Conservation (phyloP, 2,888 invertebrate species). For the Parnassius mnemosyne region DNA sequence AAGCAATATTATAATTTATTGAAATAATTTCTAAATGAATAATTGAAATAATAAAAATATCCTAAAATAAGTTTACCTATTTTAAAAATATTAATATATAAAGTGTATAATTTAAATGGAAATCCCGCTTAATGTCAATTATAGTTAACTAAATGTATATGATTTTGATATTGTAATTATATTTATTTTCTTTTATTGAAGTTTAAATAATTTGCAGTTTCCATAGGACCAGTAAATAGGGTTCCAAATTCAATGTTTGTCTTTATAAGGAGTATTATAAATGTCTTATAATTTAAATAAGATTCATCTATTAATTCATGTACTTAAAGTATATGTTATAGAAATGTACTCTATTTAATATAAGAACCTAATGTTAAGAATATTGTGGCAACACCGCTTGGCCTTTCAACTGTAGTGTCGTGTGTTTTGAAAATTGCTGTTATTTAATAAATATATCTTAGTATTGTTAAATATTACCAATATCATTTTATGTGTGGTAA, state of each 20-base stretch:
- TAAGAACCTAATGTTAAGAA: slow-evolving; percentile 34
- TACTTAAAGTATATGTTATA: slow-evolving; percentile 25
- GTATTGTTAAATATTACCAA: slow-evolving; percentile 38
- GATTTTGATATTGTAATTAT: slow-evolving; percentile 55
- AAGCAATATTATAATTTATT: slow-evolving; percentile 28
- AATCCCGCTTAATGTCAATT: slow-evolving; percentile 77
- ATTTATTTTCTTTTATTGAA: slow-evolving; percentile 42
- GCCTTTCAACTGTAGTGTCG: slow-evolving; percentile 76
- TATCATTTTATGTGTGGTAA: slow-evolving; percentile 40
- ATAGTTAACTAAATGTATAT: slow-evolving; percentile 61
- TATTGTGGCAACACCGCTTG: slow-evolving; percentile 79
- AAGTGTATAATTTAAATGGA: slow-evolving; percentile 31
- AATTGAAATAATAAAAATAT: slow-evolving; percentile 3
- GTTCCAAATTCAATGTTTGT: slow-evolving; percentile 21
- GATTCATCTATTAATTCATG: slow-evolving; percentile 16
- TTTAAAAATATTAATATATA: slow-evolving; percentile 22
- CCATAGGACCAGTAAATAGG: slow-evolving; percentile 42
- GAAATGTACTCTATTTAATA: slow-evolving; percentile 12
- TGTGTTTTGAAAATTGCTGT: slow-evolving; percentile 61
- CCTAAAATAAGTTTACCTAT: slow-evolving; percentile 13
- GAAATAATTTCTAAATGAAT: slow-evolving; percentile 16
- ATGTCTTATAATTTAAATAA: slow-evolving; percentile 7
- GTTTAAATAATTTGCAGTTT: slow-evolving; percentile 39
- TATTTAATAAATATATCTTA: slow-evolving; percentile 45
- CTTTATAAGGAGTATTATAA: slow-evolving; percentile 12